These are phyloP conservation scores for Myiothlypis coronata DNA, from an alignment of 2,797 vertebrate genomes.

Conservation along the genomic window DNA sequence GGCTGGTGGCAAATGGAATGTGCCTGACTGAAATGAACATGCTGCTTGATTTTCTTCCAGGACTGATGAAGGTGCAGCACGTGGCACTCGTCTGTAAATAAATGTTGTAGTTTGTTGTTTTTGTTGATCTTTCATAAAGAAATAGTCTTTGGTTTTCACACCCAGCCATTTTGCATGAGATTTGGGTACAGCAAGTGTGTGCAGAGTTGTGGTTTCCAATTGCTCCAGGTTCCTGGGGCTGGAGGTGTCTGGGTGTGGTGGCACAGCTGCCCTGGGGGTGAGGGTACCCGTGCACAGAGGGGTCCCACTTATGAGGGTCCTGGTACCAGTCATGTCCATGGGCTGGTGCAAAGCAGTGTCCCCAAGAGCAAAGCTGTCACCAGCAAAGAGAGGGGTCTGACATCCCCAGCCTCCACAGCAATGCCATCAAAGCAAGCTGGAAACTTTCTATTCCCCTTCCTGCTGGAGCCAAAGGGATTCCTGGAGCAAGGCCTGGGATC, in stretches of 20 bases:
- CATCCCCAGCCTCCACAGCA: not conserved
- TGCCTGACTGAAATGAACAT: not conserved
- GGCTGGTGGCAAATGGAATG: not conserved
- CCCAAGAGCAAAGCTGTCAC: not conserved
- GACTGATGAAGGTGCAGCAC: not conserved
- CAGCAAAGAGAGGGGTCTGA: not conserved
- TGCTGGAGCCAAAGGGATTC: not conserved
- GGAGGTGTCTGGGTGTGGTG: not conserved
- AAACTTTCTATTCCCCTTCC: not conserved
- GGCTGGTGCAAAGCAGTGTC: not conserved
- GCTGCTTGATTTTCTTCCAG: not conserved
- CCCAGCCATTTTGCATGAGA: not conserved
- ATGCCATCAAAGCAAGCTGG: not conserved
- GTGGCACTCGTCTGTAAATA: not conserved
- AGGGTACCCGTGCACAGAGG: not conserved
- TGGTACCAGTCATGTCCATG: accelerated
- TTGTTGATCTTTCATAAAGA: not conserved
- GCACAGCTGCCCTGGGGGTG: accelerated
- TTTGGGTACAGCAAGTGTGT: not conserved
- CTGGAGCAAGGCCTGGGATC: not conserved
- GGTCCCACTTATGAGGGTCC: not conserved
- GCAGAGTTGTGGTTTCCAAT: not conserved
- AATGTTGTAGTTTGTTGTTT: accelerated
- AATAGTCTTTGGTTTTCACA: not conserved
- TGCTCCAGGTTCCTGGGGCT: not conserved